phyloP scores from a whole-genome alignment of 1,140 invertebrate species.

The Bombus polaris region DNA sequence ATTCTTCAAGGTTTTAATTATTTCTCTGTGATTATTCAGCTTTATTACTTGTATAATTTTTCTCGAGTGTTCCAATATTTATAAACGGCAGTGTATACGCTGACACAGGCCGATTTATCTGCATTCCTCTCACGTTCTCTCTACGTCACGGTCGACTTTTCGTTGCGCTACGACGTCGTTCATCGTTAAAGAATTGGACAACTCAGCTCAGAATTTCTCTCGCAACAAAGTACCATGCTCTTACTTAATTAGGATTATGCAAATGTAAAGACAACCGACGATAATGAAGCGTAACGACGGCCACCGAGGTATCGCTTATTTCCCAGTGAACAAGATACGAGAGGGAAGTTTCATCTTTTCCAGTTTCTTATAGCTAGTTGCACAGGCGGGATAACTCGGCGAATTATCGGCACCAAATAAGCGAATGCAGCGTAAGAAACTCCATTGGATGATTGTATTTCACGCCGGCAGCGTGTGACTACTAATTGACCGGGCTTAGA shows the following conservation, averaged over 20 bases:
- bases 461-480: not conserved
- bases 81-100: too few species aligned
- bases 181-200: not conserved
- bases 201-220: not conserved
- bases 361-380: constrained; percentile 22
- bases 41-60: too few species aligned
- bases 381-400: not conserved
- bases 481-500: constrained; percentile 25
- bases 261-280: not conserved
- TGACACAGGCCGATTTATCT: too few species aligned
- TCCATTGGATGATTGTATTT: constrained; percentile 22
- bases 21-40: too few species aligned
- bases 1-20: too few species aligned
- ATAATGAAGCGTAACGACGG: not conserved
- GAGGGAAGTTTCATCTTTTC: constrained; percentile 39
- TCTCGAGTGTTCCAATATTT: too few species aligned
- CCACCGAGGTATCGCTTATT: constrained; percentile 10
- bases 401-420: not conserved
- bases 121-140: too few species aligned
- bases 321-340: constrained; percentile 22
- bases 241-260: constrained; percentile 5
- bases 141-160: too few species aligned
- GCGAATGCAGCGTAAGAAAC: constrained; percentile 11
- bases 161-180: too few species aligned
- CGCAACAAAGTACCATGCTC: not conserved